phyloP scores from a whole-genome alignment of 2,797 vertebrate species.

The Cynodonichthys magdalenae region DNA sequence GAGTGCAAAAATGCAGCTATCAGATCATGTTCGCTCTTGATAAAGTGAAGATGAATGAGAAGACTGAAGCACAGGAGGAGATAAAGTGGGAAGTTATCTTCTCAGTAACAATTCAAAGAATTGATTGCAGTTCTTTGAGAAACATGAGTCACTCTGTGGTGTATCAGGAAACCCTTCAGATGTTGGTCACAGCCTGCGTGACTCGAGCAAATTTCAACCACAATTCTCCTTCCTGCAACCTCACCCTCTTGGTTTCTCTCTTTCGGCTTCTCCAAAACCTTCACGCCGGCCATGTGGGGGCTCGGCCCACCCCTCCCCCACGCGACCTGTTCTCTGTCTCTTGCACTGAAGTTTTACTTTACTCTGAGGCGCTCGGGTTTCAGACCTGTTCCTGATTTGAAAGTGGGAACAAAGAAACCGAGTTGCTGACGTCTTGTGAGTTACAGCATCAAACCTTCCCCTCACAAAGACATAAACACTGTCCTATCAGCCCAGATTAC shows the following conservation, averaged over 20 bases:
- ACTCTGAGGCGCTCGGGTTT: constrained; percentile 31
- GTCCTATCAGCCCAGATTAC: neutral
- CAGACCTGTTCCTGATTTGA: constrained; percentile 50
- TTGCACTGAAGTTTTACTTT: constrained; percentile 25
- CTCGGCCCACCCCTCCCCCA: neutral
- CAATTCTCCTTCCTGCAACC: constrained; percentile 9
- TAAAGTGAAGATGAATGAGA: neutral
- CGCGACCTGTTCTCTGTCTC: neutral
- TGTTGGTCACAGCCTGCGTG: constrained; percentile 53
- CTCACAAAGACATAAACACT: constrained; percentile 16
- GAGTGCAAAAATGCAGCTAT: too few relatives aligned
- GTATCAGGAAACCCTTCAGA: constrained; percentile 76
- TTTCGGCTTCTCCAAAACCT: constrained; percentile 33
- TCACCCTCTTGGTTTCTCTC: constrained; percentile 2
- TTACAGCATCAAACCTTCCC: constrained; percentile 28
- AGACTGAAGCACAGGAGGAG: neutral
- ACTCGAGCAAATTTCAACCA: constrained; percentile 41
- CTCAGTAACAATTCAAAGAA: constrained; percentile 76
- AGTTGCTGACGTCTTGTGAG: constrained; percentile 10
- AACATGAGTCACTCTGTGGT: constrained; percentile 72
- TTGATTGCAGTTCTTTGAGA: constrained; percentile 72
- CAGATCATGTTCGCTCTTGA: neutral
- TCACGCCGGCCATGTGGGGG: constrained; percentile 1
- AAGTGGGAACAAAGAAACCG: constrained; percentile 19
- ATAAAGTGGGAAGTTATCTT: constrained; percentile 35